These are phyloP conservation scores for Manduca sexta DNA, from an alignment of 1,140 invertebrate species.

Conservation along the genomic window DNA sequence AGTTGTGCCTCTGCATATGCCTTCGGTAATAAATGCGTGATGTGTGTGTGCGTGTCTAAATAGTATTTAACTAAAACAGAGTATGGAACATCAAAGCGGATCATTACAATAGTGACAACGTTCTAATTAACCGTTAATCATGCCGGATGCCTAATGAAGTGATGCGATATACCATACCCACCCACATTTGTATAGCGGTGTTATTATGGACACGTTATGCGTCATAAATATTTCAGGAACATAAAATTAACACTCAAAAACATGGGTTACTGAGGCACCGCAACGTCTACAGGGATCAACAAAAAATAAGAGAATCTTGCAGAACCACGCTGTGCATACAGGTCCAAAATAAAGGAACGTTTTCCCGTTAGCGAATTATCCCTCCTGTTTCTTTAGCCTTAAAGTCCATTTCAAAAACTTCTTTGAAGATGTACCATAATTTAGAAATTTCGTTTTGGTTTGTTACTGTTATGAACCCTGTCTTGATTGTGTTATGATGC, in stretches of 20 bases:
- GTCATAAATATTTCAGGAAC: conserved; percentile 72
- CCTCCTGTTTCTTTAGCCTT: neutral
- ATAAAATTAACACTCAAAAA: conserved; percentile 73
- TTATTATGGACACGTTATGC: conserved; percentile 68
- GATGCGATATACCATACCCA: conserved; percentile 63
- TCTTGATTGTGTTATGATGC: conserved; percentile 51
- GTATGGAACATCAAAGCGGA: too few relatives aligned
- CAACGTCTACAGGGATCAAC: conserved; percentile 57
- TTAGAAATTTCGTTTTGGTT: conserved; percentile 16
- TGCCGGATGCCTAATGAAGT: conserved; percentile 48
- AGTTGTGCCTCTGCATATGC: too few relatives aligned
- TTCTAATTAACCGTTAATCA: neutral
- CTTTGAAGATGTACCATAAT: neutral
- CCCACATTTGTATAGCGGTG: conserved; percentile 67
- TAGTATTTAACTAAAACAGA: too few relatives aligned
- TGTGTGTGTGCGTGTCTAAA: too few relatives aligned
- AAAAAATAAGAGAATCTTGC: conserved; percentile 65
- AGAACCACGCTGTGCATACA: conserved; percentile 31
- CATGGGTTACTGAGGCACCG: conserved; percentile 66
- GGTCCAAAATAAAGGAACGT: neutral
- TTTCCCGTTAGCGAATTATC: neutral
- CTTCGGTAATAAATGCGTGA: too few relatives aligned
- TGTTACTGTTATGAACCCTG: conserved; percentile 36
- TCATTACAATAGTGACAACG: too few relatives aligned
- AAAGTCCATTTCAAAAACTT: neutral